phyloP scores from a whole-genome alignment of 1,140 invertebrate genomes.

The Camponotus floridanus region DNA sequence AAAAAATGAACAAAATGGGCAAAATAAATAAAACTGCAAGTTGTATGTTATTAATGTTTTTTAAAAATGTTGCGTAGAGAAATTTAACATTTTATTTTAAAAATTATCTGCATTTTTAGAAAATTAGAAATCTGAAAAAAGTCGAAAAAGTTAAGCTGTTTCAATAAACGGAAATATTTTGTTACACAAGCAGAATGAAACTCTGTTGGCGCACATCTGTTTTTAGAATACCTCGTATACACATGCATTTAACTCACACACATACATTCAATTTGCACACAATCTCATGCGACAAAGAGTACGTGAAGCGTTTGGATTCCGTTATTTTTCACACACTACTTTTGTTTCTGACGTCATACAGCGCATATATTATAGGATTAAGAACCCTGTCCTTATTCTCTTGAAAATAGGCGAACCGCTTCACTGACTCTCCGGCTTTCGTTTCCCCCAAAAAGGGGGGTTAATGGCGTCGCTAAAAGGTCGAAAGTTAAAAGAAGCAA shows the following conservation, averaged over 20 bases:
- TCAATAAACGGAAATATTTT: neutral
- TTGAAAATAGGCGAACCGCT: slow-evolving; percentile 58
- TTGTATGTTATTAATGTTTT: neutral
- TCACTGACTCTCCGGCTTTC: slow-evolving; percentile 26
- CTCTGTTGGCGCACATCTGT: neutral
- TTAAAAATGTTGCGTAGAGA: neutral
- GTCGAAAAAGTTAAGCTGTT: neutral
- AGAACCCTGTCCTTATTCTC: slow-evolving; percentile 69
- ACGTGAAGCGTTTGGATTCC: slow-evolving; percentile 28
- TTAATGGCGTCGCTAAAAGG: slow-evolving; percentile 53
- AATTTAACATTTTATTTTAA: neutral
- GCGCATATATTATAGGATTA: slow-evolving; percentile 72
- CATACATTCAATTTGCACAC: neutral
- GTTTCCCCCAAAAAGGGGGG: slow-evolving; percentile 45
- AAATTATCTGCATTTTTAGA: neutral
- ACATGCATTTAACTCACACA: neutral
- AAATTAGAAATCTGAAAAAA: neutral
- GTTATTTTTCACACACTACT: slow-evolving; percentile 28
- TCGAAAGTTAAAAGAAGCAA: slow-evolving; percentile 72
- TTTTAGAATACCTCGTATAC: neutral
- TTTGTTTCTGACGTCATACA: slow-evolving; percentile 49
- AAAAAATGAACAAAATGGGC: too few species aligned
- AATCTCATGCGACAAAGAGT: slow-evolving; percentile 1
- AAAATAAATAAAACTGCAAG: too few species aligned
- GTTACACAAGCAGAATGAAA: neutral